These are phyloP conservation scores for Symphodus melops DNA, from an alignment of 2,113 vertebrate genomes.

Conservation along the genomic window DNA sequence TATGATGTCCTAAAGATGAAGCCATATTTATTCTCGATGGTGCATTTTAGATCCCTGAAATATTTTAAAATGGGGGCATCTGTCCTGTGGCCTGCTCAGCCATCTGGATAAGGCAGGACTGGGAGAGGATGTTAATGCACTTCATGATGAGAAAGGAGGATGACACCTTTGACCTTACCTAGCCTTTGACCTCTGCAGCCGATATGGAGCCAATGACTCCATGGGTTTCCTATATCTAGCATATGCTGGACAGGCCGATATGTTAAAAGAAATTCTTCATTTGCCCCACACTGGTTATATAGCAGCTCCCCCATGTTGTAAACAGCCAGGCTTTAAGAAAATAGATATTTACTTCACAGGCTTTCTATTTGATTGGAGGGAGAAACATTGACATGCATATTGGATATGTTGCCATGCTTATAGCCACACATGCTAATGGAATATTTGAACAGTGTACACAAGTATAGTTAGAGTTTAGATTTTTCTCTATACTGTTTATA, in stretches of 20 bases:
- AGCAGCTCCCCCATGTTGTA: constrained; percentile 68
- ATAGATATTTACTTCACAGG: constrained; percentile 80
- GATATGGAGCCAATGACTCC: constrained; percentile 77
- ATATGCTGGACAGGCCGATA: constrained; percentile 80
- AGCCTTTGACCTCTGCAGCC: constrained; percentile 83
- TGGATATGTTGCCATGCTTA: constrained; percentile 54
- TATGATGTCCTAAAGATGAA: constrained; percentile 81
- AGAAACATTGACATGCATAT: constrained; percentile 74
- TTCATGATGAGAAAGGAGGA: constrained; percentile 85
- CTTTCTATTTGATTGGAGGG: constrained; percentile 82
- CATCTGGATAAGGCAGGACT: constrained; percentile 80
- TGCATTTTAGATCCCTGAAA: constrained; percentile 73
- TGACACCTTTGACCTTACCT: constrained; percentile 84
- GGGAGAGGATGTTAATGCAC: constrained; percentile 83
- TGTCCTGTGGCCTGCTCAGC: constrained; percentile 71
- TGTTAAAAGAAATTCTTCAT: constrained; percentile 82
- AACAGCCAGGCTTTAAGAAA: constrained; percentile 73
- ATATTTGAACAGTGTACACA: constrained; percentile 31
- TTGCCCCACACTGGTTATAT: constrained; percentile 73
- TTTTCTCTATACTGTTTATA: constrained; percentile 12
- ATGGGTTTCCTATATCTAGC: constrained; percentile 84
- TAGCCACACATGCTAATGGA: constrained; percentile 62
- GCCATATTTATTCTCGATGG: constrained; percentile 79
- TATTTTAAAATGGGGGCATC: constrained; percentile 79
- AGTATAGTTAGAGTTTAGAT: not conserved